Evolutionary conservation across 2,797 vertebrate genomes (phyloP).

Genomic region (Xiphorhynchus erythropygius): DNA sequence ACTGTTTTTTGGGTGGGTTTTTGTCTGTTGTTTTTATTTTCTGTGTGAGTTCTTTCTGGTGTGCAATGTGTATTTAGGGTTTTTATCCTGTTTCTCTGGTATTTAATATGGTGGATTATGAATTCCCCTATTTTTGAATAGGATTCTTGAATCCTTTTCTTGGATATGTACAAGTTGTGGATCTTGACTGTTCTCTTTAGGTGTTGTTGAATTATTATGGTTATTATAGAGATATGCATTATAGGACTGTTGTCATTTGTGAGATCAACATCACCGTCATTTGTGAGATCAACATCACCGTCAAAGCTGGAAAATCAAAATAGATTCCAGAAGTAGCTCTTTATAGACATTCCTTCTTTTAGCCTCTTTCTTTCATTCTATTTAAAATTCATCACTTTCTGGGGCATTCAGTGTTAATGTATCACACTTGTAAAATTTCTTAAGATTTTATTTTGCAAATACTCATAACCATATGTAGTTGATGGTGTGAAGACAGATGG

Average conservation of each 20-base stretch:
- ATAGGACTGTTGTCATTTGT: fast-evolving
- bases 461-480: not conserved
- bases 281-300: not conserved
- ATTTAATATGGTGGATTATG: not conserved
- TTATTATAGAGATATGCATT: not conserved
- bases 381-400: not conserved
- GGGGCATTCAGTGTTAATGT: not conserved
- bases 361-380: not conserved
- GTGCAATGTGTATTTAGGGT: fast-evolving
- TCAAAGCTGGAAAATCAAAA: not conserved
- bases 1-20: not conserved
- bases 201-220: not conserved
- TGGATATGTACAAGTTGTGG: fast-evolving
- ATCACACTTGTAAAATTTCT: not conserved
- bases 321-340: not conserved
- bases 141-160: not conserved
- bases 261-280: not conserved
- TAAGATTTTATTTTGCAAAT: constrained; percentile 8
- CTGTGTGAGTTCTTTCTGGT: not conserved
- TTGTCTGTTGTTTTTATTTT: not conserved
- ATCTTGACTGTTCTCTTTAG: not conserved
- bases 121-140: not conserved
- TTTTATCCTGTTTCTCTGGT: not conserved
- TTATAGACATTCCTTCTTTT: not conserved
- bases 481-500: not conserved